Evolutionary conservation across 2,888 invertebrate species (phyloP).

Genomic region (Orgyia antiqua): DNA sequence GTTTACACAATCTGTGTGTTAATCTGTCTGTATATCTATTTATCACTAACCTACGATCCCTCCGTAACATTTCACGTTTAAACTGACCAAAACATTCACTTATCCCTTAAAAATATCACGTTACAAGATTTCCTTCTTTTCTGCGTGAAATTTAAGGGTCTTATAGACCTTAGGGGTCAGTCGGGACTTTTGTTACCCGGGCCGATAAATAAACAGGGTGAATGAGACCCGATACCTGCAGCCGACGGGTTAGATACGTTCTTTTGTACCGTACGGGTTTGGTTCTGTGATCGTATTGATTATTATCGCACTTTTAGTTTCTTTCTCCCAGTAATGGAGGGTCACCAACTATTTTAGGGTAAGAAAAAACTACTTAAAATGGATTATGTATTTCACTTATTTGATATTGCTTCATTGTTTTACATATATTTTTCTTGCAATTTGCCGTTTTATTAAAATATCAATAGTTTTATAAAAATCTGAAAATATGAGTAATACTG

Average conservation of each 20-base stretch:
- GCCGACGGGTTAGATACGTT: slow-evolving; percentile 22
- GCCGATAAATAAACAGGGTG: slow-evolving; percentile 37
- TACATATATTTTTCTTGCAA: too few species aligned
- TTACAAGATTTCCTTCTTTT: slow-evolving; percentile 31
- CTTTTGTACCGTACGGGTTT: slow-evolving; percentile 16
- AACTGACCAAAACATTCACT: slow-evolving; percentile 20
- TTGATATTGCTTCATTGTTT: too few species aligned
- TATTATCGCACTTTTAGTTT: slow-evolving; percentile 14
- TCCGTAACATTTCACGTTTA: slow-evolving; percentile 19
- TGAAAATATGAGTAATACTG: too few species aligned
- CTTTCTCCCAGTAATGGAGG: too few species aligned
- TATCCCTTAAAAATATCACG: slow-evolving; percentile 32
- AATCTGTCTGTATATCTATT: too few species aligned
- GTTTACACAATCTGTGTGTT: too few species aligned
- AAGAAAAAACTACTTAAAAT: too few species aligned
- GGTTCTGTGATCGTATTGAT: slow-evolving; percentile 20
- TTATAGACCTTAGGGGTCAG: slow-evolving; percentile 36
- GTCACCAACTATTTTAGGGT: slow-evolving; percentile 1
- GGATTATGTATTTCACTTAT: too few species aligned
- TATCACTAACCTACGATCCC: too few species aligned
- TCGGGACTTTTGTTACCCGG: slow-evolving; percentile 25
- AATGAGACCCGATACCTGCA: slow-evolving; percentile 23
- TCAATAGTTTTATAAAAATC: too few species aligned
- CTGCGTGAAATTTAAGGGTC: slow-evolving; percentile 36
- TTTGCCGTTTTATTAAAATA: too few species aligned